Evolutionary conservation across 1,140 invertebrate species (phyloP).

Genomic region (Cheumatopsyche charites): DNA sequence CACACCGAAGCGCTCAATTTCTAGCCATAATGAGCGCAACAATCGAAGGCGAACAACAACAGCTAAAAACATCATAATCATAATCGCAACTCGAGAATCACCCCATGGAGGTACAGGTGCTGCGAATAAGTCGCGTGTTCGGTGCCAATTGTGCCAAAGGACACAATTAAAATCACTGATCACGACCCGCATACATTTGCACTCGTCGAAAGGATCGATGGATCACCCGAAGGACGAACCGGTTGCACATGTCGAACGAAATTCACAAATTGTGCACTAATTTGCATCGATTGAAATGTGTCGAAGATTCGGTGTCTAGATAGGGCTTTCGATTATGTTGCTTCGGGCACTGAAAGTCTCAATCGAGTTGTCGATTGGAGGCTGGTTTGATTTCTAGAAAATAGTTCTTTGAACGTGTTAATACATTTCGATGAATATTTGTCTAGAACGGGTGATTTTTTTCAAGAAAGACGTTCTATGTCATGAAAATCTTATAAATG

Average conservation of each 20-base stretch:
- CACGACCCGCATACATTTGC: slow-evolving; percentile 16
- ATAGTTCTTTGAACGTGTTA: too few relatives aligned
- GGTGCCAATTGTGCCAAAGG: neutral
- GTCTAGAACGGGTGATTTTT: too few relatives aligned
- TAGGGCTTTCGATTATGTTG: neutral
- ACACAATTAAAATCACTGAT: slow-evolving; percentile 33
- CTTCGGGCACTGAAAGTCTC: neutral
- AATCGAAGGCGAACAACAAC: neutral
- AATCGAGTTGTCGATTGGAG: too few relatives aligned
- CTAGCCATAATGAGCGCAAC: too few relatives aligned
- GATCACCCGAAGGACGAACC: slow-evolving; percentile 17
- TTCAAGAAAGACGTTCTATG: too few relatives aligned
- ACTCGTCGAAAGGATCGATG: too few relatives aligned
- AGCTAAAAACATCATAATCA: too few relatives aligned
- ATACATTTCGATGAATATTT: too few relatives aligned
- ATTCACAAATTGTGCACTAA: neutral
- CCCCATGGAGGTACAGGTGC: slow-evolving; percentile 9
- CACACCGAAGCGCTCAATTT: too few relatives aligned
- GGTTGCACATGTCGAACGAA: slow-evolving; percentile 11
- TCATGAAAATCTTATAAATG: too few relatives aligned
- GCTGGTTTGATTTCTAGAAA: too few relatives aligned
- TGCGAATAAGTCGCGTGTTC: neutral
- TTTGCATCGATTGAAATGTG: neutral
- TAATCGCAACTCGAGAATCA: neutral
- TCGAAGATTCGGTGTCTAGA: too few relatives aligned